Base-by-base conservation (phyloP, 2,113 vertebrate genomes). In the Charadrius vociferus region DNA sequence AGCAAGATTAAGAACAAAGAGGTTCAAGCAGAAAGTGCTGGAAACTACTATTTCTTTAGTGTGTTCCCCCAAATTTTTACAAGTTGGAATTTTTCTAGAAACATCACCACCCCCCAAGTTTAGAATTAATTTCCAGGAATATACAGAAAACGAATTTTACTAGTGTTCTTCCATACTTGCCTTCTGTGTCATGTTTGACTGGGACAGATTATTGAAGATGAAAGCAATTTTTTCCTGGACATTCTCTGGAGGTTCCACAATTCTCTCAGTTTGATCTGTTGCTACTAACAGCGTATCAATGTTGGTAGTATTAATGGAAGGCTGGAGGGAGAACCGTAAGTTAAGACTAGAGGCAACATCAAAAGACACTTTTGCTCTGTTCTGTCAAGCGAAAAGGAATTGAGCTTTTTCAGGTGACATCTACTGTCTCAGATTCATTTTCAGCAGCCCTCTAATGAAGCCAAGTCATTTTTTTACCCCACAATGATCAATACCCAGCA, bases 181-280 rank as follows among this genome's bases (percentile, higher is more conserved):
- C 99, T 99, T 99, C 95, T 99, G 99, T 56, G 99, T 99, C 99
- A 99, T 99, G 97, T 99, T 99, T 56, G 99, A 99, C 91, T 99
- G 99, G 45, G 99, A 99, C 12, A 99, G 98, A 96, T 99, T 99
- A 94, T 99, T 99, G 96, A 99, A 99, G 95, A 99, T 99, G 93
- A 99, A 99, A 65, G 99, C 99, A 88, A 99, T 99, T 97, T 99
- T 99, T 94, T 99, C 99, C 97, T 99, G 99, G 75, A 99, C 99
- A 37, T 99, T 99, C 96, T 99, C 99, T 78, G 99, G 99, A 66
- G 99, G 99, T 82, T 99, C 99, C 72, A 99, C 99, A 96, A 99
- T 99, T 94, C 99, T 99, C 98, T 99, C 99, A 0, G 99, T 99
- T 95, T 99, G 99, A 97, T 99, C 99, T 62, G 99, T 99, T 63